Evolutionary conservation across 2,797 vertebrate species (phyloP).

Genomic region (Carapus acus): DNA sequence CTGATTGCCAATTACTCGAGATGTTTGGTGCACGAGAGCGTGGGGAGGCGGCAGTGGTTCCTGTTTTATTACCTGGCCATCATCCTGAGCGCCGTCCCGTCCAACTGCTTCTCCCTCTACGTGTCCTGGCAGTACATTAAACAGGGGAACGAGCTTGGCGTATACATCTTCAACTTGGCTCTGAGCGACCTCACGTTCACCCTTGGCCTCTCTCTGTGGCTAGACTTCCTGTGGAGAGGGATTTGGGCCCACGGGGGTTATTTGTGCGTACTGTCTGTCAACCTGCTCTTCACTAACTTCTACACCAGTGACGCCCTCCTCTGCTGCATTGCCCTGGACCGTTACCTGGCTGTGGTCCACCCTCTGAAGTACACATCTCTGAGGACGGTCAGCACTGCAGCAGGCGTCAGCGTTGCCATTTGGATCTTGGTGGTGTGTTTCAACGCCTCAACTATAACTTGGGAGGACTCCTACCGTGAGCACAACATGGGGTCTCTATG

Average conservation of each 20-base stretch:
- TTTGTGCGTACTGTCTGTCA: constrained; percentile 70
- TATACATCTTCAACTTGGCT: constrained; percentile 84
- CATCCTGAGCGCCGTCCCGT: constrained; percentile 74
- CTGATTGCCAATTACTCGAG: constrained; percentile 20
- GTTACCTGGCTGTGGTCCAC: constrained; percentile 83
- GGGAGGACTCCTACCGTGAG: constrained; percentile 57
- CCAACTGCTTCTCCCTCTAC: constrained; percentile 77
- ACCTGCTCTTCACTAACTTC: constrained; percentile 78
- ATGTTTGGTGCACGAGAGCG: constrained; percentile 52
- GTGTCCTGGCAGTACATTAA: constrained; percentile 79
- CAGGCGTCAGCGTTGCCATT: constrained; percentile 58
- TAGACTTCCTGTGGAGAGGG: constrained; percentile 75
- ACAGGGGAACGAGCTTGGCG: constrained; percentile 80
- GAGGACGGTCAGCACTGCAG: constrained; percentile 71
- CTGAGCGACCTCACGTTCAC: constrained; percentile 81
- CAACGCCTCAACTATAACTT: constrained; percentile 68
- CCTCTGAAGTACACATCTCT: constrained; percentile 72
- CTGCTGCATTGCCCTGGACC: constrained; percentile 82
- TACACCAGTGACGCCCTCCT: constrained; percentile 82
- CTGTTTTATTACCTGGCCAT: constrained; percentile 71
- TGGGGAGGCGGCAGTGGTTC: constrained; percentile 65
- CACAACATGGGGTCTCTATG: constrained; percentile 59
- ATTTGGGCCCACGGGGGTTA: constrained; percentile 66
- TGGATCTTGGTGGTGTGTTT: constrained; percentile 75
- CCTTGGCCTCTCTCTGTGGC: constrained; percentile 76